Base-by-base conservation (phyloP, 1,140 invertebrate genomes). In the Trissolcus basalis region DNA sequence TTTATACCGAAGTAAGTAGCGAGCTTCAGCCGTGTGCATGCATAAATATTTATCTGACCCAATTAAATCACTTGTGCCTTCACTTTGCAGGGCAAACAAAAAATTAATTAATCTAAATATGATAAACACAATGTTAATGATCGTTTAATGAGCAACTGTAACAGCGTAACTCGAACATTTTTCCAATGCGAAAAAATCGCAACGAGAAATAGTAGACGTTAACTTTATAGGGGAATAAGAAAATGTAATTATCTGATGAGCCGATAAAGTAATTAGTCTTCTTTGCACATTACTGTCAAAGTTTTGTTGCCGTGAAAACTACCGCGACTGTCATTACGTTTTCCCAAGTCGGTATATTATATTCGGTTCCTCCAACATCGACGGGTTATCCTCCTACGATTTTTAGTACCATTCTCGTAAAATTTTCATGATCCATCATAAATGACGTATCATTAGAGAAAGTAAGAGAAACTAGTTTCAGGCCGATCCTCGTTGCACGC, bases 361-460 rank as follows among this genome's bases (percentile, higher is more conserved):
- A 27, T 27, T 27, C 19, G 19, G 6, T 27, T 27, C 6, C 1
- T 27, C 19, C n/a, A 6, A 27, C 19, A 27, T 27, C 6, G 1
- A 6, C 19, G 6, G 19, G 19, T 27, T 19, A 33, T 68, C 55
- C 54, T 58, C 45, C 41, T 15, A 53, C 39, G 33, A 47, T 35
- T 35, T 11, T 33, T 36, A 3, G 19, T 35, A 14, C 11, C 14
- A 61, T 13, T 51, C 39, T 19, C 19, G 36, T 12, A 14, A 11
- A 33, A 35, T 50, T 58, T 35, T 27, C 54, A 59, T 45, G 54
- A 59, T 68, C 48, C 55, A 48, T 68, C 39, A 68, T 59, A 59
- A 68, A 68, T 68, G 64, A 59, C 55, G 64, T 68, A 68, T 68
- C 64, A 68, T 68, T 55, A 55, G 51, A 48, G 64, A 68, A 68